Conservation (phyloP, 2,113 vertebrate genomes). For the Oncorhynchus kisutch region DNA sequence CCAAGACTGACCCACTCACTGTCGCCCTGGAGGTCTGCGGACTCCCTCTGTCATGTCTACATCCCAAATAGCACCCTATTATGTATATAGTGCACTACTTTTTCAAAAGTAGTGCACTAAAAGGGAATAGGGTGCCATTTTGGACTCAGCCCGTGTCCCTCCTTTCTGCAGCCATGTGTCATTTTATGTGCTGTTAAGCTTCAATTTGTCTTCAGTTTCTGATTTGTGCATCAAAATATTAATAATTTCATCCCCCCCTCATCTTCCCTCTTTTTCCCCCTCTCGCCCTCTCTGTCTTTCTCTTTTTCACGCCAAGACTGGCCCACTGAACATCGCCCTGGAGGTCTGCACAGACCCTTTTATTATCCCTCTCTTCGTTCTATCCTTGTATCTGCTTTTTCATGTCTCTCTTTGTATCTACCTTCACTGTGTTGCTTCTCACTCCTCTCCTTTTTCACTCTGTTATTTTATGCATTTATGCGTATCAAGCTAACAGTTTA, state of each 20-base stretch:
- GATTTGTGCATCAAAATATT: too few relatives aligned
- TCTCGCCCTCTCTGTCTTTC: too few relatives aligned
- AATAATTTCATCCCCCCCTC: background rate
- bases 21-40: constrained; percentile 84
- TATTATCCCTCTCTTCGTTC: background rate
- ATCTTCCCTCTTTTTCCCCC: background rate
- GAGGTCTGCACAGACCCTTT: background rate
- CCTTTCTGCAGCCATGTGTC: too few relatives aligned
- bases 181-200: too few relatives aligned
- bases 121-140: background rate
- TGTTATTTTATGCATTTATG: background rate
- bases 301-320: too few relatives aligned
- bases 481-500: background rate
- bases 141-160: background rate
- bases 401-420: background rate
- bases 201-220: too few relatives aligned
- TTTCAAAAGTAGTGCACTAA: background rate
- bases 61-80: too few relatives aligned
- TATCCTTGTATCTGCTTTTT: background rate
- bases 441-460: background rate
- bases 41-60: too few relatives aligned
- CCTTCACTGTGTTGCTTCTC: background rate
- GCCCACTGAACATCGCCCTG: background rate
- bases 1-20: constrained; percentile 81
- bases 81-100: background rate